Percentiles rank a stretch among this genome's conserved stretches.
Conservation (phyloP, 2,797 vertebrate genomes). For the Scleropages formosus region DNA sequence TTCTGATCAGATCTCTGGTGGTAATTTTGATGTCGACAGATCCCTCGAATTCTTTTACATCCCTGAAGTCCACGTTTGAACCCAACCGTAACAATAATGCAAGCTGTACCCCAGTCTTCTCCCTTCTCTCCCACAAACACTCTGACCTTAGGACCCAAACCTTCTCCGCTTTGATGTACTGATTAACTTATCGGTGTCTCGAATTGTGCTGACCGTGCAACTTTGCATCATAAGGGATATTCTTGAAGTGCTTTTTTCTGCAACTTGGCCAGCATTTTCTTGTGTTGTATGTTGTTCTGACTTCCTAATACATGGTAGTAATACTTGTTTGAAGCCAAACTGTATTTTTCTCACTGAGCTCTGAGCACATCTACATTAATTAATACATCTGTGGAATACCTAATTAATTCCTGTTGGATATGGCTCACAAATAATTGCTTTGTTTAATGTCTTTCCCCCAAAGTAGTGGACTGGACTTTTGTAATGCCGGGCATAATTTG, state of each 20-base stretch:
- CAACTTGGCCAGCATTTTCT: too few species aligned
- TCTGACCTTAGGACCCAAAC: constrained; percentile 19
- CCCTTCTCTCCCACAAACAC: not conserved
- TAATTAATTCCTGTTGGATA: too few species aligned
- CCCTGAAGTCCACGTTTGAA: not conserved
- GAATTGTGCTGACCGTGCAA: not conserved
- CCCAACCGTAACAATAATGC: not conserved
- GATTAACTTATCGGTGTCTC: not conserved
- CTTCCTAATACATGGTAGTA: too few species aligned
- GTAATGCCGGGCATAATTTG: too few species aligned
- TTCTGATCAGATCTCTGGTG: not conserved
- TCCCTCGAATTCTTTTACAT: not conserved
- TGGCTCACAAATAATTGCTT: too few species aligned
- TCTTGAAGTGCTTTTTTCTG: not conserved
- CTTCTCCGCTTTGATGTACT: not conserved
- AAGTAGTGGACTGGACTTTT: too few species aligned
- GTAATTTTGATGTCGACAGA: too few species aligned
- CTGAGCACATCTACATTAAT: not conserved
- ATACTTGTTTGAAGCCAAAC: not conserved
- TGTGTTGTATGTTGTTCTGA: not conserved
- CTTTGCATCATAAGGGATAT: not conserved
- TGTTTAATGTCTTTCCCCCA: too few species aligned
- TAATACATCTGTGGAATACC: too few species aligned
- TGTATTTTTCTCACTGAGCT: not conserved
- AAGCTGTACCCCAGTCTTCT: not conserved